A percentile compares a stretch with the other conserved stretches of the same genome.
phyloP scores from a whole-genome alignment of 2,113 vertebrate species.

The Xenopus laevis region DNA sequence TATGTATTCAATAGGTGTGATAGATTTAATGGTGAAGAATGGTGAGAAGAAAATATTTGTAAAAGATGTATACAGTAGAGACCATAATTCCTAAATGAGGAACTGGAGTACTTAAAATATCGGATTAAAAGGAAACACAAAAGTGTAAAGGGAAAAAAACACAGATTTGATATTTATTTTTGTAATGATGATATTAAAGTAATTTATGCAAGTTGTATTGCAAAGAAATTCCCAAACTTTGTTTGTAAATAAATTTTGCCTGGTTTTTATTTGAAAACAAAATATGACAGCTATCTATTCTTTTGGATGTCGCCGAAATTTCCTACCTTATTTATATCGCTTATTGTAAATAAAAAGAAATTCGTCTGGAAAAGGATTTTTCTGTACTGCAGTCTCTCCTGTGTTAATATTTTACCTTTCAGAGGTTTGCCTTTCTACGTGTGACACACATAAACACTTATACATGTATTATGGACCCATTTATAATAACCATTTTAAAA shows the following conservation, averaged over 20 bases:
- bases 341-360: constrained; percentile 96
- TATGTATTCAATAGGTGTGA: constrained; percentile 82
- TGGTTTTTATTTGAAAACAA: constrained; percentile 91
- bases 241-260: constrained; percentile 96
- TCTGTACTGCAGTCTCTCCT: no score
- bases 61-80: constrained; percentile 80
- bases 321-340: constrained; percentile 99
- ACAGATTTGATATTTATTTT: constrained; percentile 99
- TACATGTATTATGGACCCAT: no score
- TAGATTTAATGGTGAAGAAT: constrained; percentile 72
- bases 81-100: constrained; percentile 76
- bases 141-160: constrained; percentile 36
- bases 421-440: no score
- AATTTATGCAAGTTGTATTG: constrained; percentile 99
- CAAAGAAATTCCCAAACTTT: constrained; percentile 82
- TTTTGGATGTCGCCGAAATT: constrained; percentile 85
- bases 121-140: constrained; percentile 47
- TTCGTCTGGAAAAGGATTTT: constrained; percentile 66
- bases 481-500: no score
- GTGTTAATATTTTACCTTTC: no score
- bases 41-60: constrained; percentile 70
- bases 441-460: no score
- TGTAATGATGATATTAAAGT: constrained; percentile 89
- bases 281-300: constrained; percentile 82
- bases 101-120: constrained; percentile 90